phyloP scores from a whole-genome alignment of 2,888 invertebrate genomes.

The Steinernema scapterisci region DNA sequence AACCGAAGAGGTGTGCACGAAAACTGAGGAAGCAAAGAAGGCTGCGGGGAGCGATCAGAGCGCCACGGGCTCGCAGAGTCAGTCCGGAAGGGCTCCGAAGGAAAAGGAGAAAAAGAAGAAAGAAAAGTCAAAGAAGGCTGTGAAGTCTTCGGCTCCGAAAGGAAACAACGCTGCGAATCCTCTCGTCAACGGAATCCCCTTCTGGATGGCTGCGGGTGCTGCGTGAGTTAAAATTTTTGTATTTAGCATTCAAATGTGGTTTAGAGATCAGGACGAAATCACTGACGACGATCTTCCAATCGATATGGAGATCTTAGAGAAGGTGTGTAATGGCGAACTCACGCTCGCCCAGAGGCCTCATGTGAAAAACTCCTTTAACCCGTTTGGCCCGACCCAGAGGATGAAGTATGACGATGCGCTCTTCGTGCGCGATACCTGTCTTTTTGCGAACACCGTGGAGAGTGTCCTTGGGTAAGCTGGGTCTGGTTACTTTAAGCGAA shows the following conservation, averaged over 20 bases:
- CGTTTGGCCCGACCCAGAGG: constrained; percentile 36
- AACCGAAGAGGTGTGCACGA: background rate
- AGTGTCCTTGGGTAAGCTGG: constrained; percentile 33
- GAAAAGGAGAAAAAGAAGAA: background rate
- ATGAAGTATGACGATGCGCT: constrained; percentile 37
- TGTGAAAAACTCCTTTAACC: constrained; percentile 36
- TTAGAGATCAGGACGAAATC: constrained; percentile 40
- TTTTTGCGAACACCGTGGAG: constrained; percentile 38
- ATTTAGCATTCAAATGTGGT: background rate
- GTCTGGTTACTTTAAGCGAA: no score
- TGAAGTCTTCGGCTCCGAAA: background rate
- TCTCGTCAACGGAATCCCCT: constrained; percentile 31
- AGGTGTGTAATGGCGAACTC: constrained; percentile 38
- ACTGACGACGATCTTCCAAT: constrained; percentile 45
- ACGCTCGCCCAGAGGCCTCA: constrained; percentile 25
- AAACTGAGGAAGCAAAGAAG: background rate
- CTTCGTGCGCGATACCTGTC: constrained; percentile 39
- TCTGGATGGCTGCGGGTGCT: constrained; percentile 25
- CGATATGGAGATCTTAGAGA: constrained; percentile 38
- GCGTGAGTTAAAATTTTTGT: background rate
- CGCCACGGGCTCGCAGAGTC: background rate
- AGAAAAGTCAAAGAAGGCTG: background rate
- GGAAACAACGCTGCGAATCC: constrained; percentile 29
- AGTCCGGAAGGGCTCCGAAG: background rate
- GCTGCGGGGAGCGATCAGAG: background rate